phyloP scores from a whole-genome alignment of 1,140 invertebrate genomes.

The Phymastichus coffea region DNA sequence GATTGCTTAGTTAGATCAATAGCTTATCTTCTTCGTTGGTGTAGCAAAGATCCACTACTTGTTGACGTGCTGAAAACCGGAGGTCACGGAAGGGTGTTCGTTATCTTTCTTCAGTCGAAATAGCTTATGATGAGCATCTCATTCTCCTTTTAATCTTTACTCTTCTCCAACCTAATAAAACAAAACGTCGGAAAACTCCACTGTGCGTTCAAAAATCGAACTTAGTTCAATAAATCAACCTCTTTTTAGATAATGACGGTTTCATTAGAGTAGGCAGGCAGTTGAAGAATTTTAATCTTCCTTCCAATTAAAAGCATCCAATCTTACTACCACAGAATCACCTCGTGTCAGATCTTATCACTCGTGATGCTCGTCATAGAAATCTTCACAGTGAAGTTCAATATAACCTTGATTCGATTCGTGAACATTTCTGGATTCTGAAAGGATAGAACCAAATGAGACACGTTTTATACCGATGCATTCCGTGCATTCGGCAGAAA shows the following conservation, averaged over 20 bases:
- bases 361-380: no score
- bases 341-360: no score
- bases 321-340: no score
- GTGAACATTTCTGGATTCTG: neutral
- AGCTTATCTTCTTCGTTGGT: neutral
- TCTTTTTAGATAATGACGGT: no score
- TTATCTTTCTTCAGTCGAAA: neutral
- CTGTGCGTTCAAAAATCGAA: neutral
- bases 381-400: neutral
- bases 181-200: neutral
- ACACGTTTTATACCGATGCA: neutral
- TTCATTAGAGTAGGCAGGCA: neutral
- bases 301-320: no score
- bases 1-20: no score
- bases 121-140: neutral
- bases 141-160: neutral
- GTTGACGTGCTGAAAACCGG: neutral
- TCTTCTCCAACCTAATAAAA: neutral
- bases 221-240: neutral
- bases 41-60: neutral
- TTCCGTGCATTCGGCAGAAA: neutral
- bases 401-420: neutral
- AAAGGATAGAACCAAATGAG: no score
- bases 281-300: neutral
- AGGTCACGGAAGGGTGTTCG: neutral